phyloP scores from a whole-genome alignment of 2,888 invertebrate species.

The Tromatobia lineatoria region DNA sequence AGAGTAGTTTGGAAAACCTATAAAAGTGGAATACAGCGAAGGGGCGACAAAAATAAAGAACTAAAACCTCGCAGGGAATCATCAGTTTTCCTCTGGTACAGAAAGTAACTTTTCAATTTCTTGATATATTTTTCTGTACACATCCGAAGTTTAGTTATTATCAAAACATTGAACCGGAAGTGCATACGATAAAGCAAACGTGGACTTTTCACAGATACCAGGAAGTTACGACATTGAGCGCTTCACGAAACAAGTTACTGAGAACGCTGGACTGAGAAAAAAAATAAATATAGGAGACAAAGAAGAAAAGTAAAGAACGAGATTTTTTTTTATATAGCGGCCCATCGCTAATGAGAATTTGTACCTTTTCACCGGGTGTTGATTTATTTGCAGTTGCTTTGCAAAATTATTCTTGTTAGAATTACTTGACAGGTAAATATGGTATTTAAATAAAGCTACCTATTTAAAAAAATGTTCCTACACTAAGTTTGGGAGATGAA shows the following conservation, averaged over 20 bases:
- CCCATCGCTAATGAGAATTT: constrained; percentile 9
- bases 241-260: background rate
- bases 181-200: background rate
- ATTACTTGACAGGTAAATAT: background rate
- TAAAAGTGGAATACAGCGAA: constrained; percentile 12
- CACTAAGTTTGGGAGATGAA: background rate
- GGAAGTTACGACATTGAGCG: background rate
- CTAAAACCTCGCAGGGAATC: background rate
- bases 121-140: background rate
- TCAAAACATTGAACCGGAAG: background rate
- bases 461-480: background rate
- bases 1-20: constrained; percentile 5
- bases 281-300: background rate
- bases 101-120: too few relatives aligned
- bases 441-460: too few relatives aligned
- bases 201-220: background rate
- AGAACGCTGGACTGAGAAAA: background rate
- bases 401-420: background rate
- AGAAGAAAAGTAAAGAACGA: background rate
- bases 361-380: background rate
- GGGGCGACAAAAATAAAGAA: background rate
- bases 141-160: background rate
- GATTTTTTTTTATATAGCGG: background rate
- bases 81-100: background rate
- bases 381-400: background rate